phyloP scores from a whole-genome alignment of 2,113 vertebrate species.

The Zingel zingel region DNA sequence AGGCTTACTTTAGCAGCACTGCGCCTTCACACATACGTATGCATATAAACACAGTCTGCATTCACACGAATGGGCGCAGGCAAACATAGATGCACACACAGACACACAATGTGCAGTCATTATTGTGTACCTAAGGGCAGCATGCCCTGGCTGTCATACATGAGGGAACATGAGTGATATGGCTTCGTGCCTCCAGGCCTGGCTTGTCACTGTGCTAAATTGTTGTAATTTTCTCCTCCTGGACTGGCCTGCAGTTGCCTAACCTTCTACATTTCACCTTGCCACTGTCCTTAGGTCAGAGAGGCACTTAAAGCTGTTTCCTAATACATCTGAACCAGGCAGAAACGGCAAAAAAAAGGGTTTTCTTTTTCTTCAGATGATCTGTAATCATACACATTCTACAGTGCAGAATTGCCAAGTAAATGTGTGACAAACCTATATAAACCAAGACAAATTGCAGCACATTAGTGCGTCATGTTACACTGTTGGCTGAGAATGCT shows the following conservation, averaged over 20 bases:
- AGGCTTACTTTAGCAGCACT: neutral
- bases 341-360: neutral
- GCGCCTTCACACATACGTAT: constrained; percentile 19
- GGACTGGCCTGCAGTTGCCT: constrained; percentile 27
- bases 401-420: neutral
- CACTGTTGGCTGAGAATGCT: neutral
- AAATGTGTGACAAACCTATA: neutral
- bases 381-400: neutral
- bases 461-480: constrained; percentile 5
- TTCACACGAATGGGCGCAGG: neutral
- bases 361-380: neutral
- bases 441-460: neutral
- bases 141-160: constrained; percentile 61
- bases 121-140: constrained; percentile 53
- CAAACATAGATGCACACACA: neutral
- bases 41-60: constrained; percentile 1
- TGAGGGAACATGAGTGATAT: constrained; percentile 69
- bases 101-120: constrained; percentile 23
- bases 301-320: constrained; percentile 4
- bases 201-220: constrained; percentile 66
- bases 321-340: neutral
- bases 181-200: constrained; percentile 52
- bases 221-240: constrained; percentile 66
- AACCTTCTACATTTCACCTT: constrained; percentile 61
- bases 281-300: constrained; percentile 36